Base-by-base conservation (phyloP, 2,797 vertebrate genomes). In the Onychomys leucogaster region DNA sequence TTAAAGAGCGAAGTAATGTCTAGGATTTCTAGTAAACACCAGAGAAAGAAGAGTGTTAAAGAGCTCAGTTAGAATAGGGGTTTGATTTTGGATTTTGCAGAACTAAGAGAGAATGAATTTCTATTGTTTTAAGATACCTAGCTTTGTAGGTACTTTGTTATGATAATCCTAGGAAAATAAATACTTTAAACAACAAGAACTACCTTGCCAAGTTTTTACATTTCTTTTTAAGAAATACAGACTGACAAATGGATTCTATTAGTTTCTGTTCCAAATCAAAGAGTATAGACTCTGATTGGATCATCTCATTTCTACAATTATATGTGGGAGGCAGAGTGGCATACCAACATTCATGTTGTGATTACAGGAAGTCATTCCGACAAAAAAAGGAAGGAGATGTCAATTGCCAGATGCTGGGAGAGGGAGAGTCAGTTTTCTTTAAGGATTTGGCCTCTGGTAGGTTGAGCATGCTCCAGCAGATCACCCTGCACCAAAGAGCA, bases 281-380 rank as follows among this genome's bases (percentile, higher is more conserved):
- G 14, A 1, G 55, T 90, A 65, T 6, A 63, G 63, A 80, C 83
- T 94, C 49, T 94, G 34, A 91, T 2, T 80, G 29, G 6, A 57
- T 57, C 12, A 83, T 4, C 2, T 6, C 34, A 29, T 49, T 75
- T 83, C 52, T 96, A 90, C 37, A 96, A 43, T 4, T 90, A 61
- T n/a, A 76, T 78, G 27, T 75, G 86, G 27, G 12, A 83, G 32
- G 0, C 85, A 27, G 49, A 91, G 10, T 80, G 82, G 75, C 41
- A 91, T n/a, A 84, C 5, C n/a, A 84, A 76, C 37, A 87, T 12
- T 16, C 73, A 69, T 69, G 8, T 17, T 91, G 17, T 25, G 7
- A 67, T 93, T 80, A 84, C n/a, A 96, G 9, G 49, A 96, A 95
- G 90, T 27, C 57, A 83, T 95, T 94, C 3, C 9, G 63, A 90